Conservation (phyloP, 2,113 vertebrate species). For the Ancistrus triradiatus region DNA sequence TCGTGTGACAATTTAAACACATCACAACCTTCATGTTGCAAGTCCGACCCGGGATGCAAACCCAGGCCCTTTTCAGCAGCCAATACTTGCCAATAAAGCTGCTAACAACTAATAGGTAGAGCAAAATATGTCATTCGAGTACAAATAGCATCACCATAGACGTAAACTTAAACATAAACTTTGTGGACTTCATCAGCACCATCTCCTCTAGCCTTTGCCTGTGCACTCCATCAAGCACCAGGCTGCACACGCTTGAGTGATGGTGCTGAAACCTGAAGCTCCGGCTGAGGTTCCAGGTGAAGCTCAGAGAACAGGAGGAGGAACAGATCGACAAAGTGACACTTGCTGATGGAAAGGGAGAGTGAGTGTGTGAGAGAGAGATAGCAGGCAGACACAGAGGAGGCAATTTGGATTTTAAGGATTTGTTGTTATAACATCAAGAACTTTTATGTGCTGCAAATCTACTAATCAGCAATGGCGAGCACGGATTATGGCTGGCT, state of each 20-base stretch:
- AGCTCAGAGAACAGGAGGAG: conserved; percentile 43
- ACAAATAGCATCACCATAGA: no score
- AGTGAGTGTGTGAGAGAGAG: conserved; percentile 7
- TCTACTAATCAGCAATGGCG: background rate
- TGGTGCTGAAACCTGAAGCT: conserved; percentile 54
- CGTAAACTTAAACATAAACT: no score
- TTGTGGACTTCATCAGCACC: no score
- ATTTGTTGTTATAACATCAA: background rate
- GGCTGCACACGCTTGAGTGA: conserved; percentile 26
- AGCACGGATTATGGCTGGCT: background rate
- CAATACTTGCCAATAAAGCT: no score
- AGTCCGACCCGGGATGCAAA: no score
- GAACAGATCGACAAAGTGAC: conserved; percentile 39
- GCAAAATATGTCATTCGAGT: no score
- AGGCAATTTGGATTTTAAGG: background rate
- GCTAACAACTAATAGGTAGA: no score
- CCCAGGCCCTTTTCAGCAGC: no score
- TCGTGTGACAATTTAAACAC: no score
- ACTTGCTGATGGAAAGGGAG: conserved; percentile 40
- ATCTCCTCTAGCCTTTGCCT: conserved; percentile 4
- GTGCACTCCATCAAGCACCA: conserved; percentile 34
- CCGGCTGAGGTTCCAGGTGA: conserved; percentile 31
- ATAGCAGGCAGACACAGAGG: background rate
- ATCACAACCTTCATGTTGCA: no score
- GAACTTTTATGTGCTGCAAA: background rate